phyloP scores from a whole-genome alignment of 2,797 vertebrate species.

The Micropoecilia bifurca region DNA sequence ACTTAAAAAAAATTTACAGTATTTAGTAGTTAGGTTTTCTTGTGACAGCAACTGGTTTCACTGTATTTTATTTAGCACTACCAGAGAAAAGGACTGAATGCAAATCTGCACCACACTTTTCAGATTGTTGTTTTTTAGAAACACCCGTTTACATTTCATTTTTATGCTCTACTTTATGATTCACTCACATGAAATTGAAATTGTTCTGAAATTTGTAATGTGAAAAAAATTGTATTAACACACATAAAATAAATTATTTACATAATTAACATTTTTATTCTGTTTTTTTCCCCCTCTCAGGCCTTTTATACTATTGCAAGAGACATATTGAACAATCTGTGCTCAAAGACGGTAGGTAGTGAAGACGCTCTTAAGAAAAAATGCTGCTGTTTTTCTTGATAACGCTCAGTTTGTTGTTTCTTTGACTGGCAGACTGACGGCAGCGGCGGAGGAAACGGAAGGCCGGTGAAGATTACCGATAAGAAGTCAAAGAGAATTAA shows the following conservation, averaged over 20 bases:
- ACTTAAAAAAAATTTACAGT: background rate
- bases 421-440: conserved; percentile 87
- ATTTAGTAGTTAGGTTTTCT: no score
- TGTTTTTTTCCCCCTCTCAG: conserved; percentile 72
- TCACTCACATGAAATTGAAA: background rate
- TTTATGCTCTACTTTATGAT: background rate
- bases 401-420: conserved; percentile 9
- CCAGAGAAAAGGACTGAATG: no score
- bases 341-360: conserved; percentile 94
- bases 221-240: background rate
- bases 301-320: conserved; percentile 96
- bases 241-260: background rate
- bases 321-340: conserved; percentile 97
- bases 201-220: background rate
- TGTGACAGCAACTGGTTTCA: no score
- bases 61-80: no score
- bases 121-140: no score
- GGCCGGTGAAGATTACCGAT: conserved; percentile 95
- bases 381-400: conserved; percentile 9
- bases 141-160: background rate
- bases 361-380: background rate
- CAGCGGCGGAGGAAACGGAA: conserved; percentile 86
- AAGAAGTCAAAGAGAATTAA: conserved; percentile 95
- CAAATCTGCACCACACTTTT: no score
- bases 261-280: background rate